Evolutionary conservation across 2,888 invertebrate genomes (phyloP).

Genomic region (Diaphora mendica): DNA sequence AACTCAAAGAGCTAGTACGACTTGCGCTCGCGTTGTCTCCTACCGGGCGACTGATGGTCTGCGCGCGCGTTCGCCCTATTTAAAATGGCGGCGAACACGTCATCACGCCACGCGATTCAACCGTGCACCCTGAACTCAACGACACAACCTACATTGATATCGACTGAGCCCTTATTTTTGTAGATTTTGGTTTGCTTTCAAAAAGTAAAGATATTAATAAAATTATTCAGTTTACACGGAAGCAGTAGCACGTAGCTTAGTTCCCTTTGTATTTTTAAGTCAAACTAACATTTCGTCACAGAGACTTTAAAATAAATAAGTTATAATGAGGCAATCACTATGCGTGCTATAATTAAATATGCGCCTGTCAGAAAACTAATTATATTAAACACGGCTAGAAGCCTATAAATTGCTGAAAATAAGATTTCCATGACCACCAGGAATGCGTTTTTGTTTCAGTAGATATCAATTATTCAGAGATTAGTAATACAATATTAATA

Average conservation of each 20-base stretch:
- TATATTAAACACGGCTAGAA: conserved; percentile 37
- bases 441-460: conserved; percentile 45
- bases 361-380: conserved; percentile 53
- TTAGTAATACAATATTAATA: conserved; percentile 14
- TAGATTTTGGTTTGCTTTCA: conserved; percentile 31
- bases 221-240: background rate
- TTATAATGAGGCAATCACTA: conserved; percentile 41
- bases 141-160: conserved; percentile 73
- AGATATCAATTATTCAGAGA: conserved; percentile 39
- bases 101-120: conserved; percentile 77
- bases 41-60: conserved; percentile 89
- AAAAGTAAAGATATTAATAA: conserved; percentile 5
- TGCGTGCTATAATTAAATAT: conserved; percentile 43
- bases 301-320: conserved; percentile 17
- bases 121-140: conserved; percentile 80
- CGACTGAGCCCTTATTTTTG: conserved; percentile 68
- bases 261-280: background rate
- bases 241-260: background rate
- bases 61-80: conserved; percentile 82
- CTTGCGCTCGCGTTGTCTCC: conserved; percentile 67
- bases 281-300: background rate
- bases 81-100: conserved; percentile 83
- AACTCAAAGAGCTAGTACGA: conserved; percentile 46
- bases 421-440: conserved; percentile 49
- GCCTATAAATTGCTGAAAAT: conserved; percentile 51